Conservation (phyloP, 2,888 invertebrate genomes). For the Falcaria lacertinaria region DNA sequence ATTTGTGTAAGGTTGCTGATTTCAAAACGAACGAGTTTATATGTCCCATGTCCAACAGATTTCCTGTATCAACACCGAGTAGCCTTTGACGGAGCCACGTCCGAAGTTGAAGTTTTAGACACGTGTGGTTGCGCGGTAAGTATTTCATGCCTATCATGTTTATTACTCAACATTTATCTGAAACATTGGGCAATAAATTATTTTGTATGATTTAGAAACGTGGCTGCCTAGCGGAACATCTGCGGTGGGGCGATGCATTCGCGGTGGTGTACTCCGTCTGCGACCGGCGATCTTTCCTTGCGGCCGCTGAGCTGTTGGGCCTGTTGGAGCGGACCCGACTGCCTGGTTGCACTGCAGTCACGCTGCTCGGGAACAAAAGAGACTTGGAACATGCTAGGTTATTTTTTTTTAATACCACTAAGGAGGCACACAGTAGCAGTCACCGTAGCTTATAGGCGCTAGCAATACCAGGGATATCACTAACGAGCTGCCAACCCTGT, state of each 20-base stretch:
- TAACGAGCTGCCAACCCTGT: too few relatives aligned
- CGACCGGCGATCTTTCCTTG: slow-evolving; percentile 86
- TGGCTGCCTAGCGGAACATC: slow-evolving; percentile 86
- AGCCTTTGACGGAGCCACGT: slow-evolving; percentile 86
- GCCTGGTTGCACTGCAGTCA: slow-evolving; percentile 87
- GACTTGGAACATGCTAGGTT: slow-evolving; percentile 90
- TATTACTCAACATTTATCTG: neutral
- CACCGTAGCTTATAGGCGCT: too few relatives aligned
- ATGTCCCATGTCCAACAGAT: slow-evolving; percentile 67
- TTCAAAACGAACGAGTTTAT: slow-evolving; percentile 2
- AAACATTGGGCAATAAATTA: neutral
- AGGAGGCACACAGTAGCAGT: too few relatives aligned
- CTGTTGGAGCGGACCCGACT: slow-evolving; percentile 85
- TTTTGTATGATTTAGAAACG: slow-evolving; percentile 78
- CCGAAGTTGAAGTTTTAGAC: slow-evolving; percentile 88
- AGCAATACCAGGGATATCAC: too few relatives aligned
- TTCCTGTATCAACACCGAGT: slow-evolving; percentile 88
- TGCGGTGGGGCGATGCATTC: slow-evolving; percentile 91
- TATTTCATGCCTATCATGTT: slow-evolving; percentile 24
- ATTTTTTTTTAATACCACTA: too few relatives aligned
- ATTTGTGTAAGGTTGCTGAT: slow-evolving; percentile 16
- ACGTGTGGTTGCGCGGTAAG: slow-evolving; percentile 89
- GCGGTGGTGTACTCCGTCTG: slow-evolving; percentile 90
- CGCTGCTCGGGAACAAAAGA: slow-evolving; percentile 89
- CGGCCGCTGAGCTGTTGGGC: slow-evolving; percentile 85